Conservation (phyloP, 2,888 invertebrate genomes). For the Eubasilissa splendida region DNA sequence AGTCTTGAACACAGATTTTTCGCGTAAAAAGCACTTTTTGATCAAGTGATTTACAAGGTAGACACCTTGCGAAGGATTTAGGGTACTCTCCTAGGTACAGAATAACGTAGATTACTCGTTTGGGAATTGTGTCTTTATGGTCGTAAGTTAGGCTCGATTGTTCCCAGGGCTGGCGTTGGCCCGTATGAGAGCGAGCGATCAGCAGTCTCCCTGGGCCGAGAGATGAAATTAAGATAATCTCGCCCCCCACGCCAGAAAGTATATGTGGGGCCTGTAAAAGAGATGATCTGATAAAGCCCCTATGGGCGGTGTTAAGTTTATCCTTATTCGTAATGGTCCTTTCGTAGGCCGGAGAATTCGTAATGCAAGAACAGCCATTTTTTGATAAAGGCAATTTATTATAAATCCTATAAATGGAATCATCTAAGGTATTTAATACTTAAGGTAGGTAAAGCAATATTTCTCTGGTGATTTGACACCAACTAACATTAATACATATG, state of each 20-base stretch:
- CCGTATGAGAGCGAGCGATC: conserved; percentile 37
- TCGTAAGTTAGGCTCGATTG: background rate
- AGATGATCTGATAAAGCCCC: conserved; percentile 50
- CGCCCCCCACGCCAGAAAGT: conserved; percentile 22
- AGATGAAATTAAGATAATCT: conserved; percentile 50
- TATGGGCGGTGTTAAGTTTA: conserved; percentile 30
- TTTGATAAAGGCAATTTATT: too few species aligned
- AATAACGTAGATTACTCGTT: conserved; percentile 1
- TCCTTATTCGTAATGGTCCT: conserved; percentile 4
- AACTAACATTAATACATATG: too few species aligned
- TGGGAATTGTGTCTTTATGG: conserved; percentile 6
- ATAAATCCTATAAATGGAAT: too few species aligned
- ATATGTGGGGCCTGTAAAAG: conserved; percentile 32
- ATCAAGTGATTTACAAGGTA: too few species aligned
- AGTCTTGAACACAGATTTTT: too few species aligned
- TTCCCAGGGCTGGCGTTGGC: conserved; percentile 20
- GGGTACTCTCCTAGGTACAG: too few species aligned
- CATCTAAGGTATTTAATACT: too few species aligned
- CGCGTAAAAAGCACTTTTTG: too few species aligned
- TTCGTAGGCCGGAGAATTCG: background rate
- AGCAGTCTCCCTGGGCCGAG: conserved; percentile 14
- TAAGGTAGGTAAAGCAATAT: too few species aligned
- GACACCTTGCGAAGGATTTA: too few species aligned
- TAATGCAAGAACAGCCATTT: too few species aligned
- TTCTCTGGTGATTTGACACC: too few species aligned